Percentiles rank a stretch among this genome's conserved stretches.
Evolutionary conservation across 1,140 invertebrate genomes (phyloP).

Genomic region (Trichoplusia ni): DNA sequence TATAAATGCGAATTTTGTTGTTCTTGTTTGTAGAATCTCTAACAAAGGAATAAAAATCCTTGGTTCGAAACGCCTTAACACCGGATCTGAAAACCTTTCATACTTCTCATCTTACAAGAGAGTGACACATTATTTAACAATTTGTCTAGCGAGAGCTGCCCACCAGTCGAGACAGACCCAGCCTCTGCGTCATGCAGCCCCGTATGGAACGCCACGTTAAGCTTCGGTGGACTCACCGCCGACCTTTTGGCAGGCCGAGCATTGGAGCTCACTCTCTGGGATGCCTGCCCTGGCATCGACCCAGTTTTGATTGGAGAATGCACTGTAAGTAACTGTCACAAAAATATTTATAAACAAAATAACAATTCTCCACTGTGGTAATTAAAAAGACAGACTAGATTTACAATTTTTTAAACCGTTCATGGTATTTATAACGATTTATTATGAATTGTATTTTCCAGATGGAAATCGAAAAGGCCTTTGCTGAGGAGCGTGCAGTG

Average conservation of each 20-base stretch:
- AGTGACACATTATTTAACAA: no score
- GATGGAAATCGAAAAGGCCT: slow-evolving; percentile 87
- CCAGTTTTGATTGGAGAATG: slow-evolving; percentile 93
- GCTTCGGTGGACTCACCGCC: slow-evolving; percentile 88
- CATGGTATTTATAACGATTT: no score
- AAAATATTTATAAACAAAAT: no score
- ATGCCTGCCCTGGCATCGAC: slow-evolving; percentile 89
- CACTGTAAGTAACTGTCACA: slow-evolving; percentile 83
- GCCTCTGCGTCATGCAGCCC: slow-evolving; percentile 92
- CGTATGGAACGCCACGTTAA: slow-evolving; percentile 94
- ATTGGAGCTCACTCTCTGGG: slow-evolving; percentile 94
- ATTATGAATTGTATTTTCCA: slow-evolving; percentile 30
- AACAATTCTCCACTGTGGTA: no score
- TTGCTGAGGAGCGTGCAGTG: slow-evolving; percentile 91
- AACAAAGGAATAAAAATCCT: no score
- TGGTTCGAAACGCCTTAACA: no score
- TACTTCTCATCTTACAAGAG: no score
- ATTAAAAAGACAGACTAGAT: no score
- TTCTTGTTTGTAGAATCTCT: no score
- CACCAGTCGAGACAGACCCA: slow-evolving; percentile 89
- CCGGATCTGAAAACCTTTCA: no score
- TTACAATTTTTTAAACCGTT: no score
- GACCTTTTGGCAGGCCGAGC: slow-evolving; percentile 90
- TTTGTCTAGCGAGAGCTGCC: slow-evolving; percentile 85
- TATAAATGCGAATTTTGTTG: neutral